phyloP scores from a whole-genome alignment of 2,797 vertebrate species.

The Hoplostethus mediterraneus region DNA sequence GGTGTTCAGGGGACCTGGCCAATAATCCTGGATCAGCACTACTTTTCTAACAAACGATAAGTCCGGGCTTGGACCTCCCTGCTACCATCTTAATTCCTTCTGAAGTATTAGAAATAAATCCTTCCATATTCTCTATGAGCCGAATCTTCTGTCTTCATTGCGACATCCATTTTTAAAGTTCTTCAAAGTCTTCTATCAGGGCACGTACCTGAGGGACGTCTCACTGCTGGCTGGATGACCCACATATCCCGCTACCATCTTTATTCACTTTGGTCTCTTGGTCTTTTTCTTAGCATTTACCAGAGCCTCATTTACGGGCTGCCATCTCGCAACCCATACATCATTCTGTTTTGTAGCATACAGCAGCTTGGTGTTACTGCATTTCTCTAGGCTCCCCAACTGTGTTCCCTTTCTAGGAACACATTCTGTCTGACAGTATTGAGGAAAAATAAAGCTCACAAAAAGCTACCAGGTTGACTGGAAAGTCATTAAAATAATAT shows the following conservation, averaged over 20 bases:
- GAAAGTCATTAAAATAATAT: conserved; percentile 13
- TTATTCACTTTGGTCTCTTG: conserved; percentile 79
- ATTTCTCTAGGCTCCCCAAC: conserved; percentile 49
- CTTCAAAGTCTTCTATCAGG: conserved; percentile 78
- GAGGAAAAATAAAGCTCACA: conserved; percentile 14
- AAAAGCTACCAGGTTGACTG: conserved; percentile 27
- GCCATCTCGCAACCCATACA: conserved; percentile 61
- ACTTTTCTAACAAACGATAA: conserved; percentile 54
- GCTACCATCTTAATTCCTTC: conserved; percentile 67
- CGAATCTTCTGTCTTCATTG: conserved; percentile 75
- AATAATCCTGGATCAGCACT: conserved; percentile 51
- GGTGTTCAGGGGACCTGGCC: conserved; percentile 37
- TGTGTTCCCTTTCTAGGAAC: conserved; percentile 20
- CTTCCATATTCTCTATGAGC: conserved; percentile 71
- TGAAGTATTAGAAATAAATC: conserved; percentile 73
- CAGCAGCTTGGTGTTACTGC: conserved; percentile 53
- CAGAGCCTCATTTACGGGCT: conserved; percentile 66
- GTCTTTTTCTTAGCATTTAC: conserved; percentile 72
- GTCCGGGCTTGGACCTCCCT: conserved; percentile 63
- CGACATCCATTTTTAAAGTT: conserved; percentile 83
- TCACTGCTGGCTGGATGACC: conserved; percentile 78
- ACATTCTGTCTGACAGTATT: conserved; percentile 35
- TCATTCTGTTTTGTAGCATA: conserved; percentile 57
- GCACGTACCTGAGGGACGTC: conserved; percentile 69
- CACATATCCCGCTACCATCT: conserved; percentile 77